Conservation (phyloP, 2,797 vertebrate species). For the Brotula barbata region DNA sequence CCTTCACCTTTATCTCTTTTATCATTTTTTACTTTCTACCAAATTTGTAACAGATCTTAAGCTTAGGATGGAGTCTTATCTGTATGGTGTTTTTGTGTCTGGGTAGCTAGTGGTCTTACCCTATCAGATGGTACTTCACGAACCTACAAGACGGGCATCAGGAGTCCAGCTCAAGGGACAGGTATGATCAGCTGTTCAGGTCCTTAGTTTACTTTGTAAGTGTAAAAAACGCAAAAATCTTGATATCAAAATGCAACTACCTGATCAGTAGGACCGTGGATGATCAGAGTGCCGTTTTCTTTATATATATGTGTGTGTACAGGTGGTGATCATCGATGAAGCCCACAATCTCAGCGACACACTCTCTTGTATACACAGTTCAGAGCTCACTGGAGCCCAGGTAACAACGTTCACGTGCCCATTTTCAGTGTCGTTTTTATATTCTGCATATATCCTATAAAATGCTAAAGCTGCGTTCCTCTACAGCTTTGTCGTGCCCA, state of each 20-base stretch:
- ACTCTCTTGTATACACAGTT: slow-evolving; percentile 89
- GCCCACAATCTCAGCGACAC: slow-evolving; percentile 97
- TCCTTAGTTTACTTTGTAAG: too few species aligned
- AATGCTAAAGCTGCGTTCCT: slow-evolving; percentile 17
- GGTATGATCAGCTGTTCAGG: slow-evolving; percentile 56
- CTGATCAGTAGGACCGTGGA: background rate
- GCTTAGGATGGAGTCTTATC: background rate
- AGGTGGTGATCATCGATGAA: slow-evolving; percentile 95
- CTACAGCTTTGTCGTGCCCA: slow-evolving; percentile 90
- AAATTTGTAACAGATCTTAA: background rate
- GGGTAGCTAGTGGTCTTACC: slow-evolving; percentile 93
- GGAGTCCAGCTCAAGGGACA: slow-evolving; percentile 93
- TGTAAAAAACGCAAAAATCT: too few species aligned
- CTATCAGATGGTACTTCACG: slow-evolving; percentile 94
- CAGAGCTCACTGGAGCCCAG: slow-evolving; percentile 89
- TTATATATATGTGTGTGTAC: slow-evolving; percentile 31
- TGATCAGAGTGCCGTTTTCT: background rate
- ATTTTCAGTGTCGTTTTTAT: background rate
- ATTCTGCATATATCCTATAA: background rate
- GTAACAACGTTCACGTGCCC: slow-evolving; percentile 64
- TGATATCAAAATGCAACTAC: background rate
- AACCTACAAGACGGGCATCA: slow-evolving; percentile 86
- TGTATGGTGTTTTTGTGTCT: slow-evolving; percentile 13
- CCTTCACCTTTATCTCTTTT: background rate
- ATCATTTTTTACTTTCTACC: background rate